A percentile compares a stretch with the other conserved stretches of the same genome.
Conservation (phyloP, 2,113 vertebrate species). For the Oncorhynchus kisutch region DNA sequence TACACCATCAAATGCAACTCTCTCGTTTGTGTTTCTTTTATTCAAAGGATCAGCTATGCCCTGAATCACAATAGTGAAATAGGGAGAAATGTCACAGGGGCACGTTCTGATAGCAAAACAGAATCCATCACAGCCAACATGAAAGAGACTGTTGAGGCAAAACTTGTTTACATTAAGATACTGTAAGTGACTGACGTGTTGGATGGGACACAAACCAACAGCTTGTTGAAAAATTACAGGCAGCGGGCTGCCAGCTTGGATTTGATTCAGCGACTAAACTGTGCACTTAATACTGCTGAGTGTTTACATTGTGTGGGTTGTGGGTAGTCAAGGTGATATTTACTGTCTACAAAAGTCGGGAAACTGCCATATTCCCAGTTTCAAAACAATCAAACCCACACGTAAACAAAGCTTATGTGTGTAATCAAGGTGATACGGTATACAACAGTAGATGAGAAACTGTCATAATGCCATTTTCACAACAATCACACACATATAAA, state of each 20-base stretch:
- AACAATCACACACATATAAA: background rate
- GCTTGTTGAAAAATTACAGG: slow-evolving; percentile 38
- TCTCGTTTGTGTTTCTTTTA: slow-evolving; percentile 36
- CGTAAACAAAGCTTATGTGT: no score
- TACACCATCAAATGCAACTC: slow-evolving; percentile 15
- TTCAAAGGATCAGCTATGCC: slow-evolving; percentile 36
- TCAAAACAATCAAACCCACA: slow-evolving; percentile 2
- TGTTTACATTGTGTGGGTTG: slow-evolving; percentile 40
- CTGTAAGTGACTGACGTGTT: slow-evolving; percentile 46
- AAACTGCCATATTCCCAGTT: slow-evolving; percentile 26
- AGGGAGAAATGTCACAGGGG: background rate
- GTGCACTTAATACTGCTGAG: slow-evolving; percentile 31
- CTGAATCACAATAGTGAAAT: slow-evolving; percentile 50
- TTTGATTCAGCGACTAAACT: slow-evolving; percentile 50
- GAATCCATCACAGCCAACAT: slow-evolving; percentile 28
- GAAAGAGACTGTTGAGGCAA: slow-evolving; percentile 28
- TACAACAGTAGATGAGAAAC: background rate
- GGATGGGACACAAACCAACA: slow-evolving; percentile 37
- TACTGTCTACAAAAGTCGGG: slow-evolving; percentile 32
- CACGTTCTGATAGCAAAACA: background rate
- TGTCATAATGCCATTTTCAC: slow-evolving; percentile 3
- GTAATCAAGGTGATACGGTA: no score
- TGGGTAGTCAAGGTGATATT: slow-evolving; percentile 32
- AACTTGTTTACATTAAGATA: slow-evolving; percentile 39
- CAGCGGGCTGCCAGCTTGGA: slow-evolving; percentile 54